phyloP scores from a whole-genome alignment of 2,888 invertebrate genomes.

The Cantharis rufa region DNA sequence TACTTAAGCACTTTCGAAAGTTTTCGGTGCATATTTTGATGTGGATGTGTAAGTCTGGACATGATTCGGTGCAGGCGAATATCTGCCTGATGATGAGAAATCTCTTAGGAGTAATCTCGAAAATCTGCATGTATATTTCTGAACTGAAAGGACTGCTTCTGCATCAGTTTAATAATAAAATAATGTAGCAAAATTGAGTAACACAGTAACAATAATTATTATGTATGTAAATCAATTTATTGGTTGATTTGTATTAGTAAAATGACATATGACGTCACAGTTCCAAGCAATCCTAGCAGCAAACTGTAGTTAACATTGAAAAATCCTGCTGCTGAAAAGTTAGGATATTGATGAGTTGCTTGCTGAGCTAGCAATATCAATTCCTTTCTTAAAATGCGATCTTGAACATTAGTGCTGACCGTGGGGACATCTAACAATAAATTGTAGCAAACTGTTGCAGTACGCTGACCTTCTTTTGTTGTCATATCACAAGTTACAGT shows the following conservation, averaged over 20 bases:
- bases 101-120: no score
- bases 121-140: no score
- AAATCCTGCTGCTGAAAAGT: conserved; percentile 32
- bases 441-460: conserved; percentile 32
- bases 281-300: conserved; percentile 29
- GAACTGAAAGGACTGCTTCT: no score
- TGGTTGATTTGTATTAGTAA: conserved; percentile 30
- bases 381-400: conserved; percentile 19
- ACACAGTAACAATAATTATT: no score
- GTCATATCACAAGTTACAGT: conserved; percentile 33
- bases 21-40: no score
- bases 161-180: no score
- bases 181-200: no score
- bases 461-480: conserved; percentile 33
- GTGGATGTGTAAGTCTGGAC: no score
- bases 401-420: conserved; percentile 14
- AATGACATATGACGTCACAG: conserved; percentile 31
- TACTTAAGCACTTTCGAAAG: no score
- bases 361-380: conserved; percentile 29
- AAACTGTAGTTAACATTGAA: conserved; percentile 29
- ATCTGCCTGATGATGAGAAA: no score
- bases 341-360: conserved; percentile 21
- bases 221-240: not conserved
- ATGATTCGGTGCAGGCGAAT: no score
- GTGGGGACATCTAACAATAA: conserved; percentile 33